Evolutionary conservation across 2,888 invertebrate genomes (phyloP), one percentile per base, ranked within the genome.

Genomic region (Ectemnius lituratus): DNA sequence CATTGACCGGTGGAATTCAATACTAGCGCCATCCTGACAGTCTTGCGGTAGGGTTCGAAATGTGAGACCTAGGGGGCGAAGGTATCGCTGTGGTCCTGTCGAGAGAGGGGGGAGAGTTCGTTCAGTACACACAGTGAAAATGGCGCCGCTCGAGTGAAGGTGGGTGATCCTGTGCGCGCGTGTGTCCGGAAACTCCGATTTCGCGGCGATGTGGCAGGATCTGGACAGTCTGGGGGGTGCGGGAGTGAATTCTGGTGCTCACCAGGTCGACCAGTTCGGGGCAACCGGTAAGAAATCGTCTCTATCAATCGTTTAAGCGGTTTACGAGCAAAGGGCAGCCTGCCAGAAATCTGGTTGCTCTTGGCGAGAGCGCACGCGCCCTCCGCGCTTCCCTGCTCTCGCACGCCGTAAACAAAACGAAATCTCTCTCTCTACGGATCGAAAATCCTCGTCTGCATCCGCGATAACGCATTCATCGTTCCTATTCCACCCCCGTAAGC

Each of bases 141-240:
- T 89, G 89, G 89, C 88, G 89, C 85, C 86, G 88, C 81, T 87
- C 70, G 86, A 86, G 85, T 88, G 86, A 89, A 85, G 86, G 84
- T 82, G 84, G 77, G 72, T 78, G 76, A 76, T 74, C 73, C 70
- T 70, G 78, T 78, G 78, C 75, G 81, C 81, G 86, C 78, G 85
- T 84, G 84, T 80, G 82, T 69, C 72, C 73, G 78, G 79, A 80
- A 80, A 86, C 83, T 83, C 75, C 67, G 58, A 68, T 72, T 70
- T 77, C 63, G 80, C 77, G 85, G 87, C 85, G 70, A 90, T 90
- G 90, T 90, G 90, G 90, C 90, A 90, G 81, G 89, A 89, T 82
- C 83, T 90, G 79, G 88, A 89, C 80, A 86, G 87, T 77, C 82
- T 89, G 77, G 87, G 85, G 62, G 87, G 87, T 80, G 87, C 89